Percentiles rank a stretch among this genome's conserved stretches.
Evolutionary conservation across 2,888 invertebrate genomes (phyloP).

Genomic region (Luperina nickerlii): DNA sequence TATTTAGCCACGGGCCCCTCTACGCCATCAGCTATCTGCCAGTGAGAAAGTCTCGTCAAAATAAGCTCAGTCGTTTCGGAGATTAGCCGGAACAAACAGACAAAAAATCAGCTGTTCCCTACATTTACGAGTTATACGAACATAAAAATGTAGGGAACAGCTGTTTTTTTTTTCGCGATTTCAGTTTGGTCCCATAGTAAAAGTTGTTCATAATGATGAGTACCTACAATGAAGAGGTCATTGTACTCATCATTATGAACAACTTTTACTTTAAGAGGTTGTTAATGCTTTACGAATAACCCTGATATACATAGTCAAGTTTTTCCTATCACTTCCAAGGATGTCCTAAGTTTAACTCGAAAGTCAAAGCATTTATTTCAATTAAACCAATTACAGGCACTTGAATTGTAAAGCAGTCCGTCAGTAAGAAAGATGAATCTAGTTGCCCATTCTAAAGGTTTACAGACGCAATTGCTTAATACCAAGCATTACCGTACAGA

Average conservation of each 20-base stretch:
- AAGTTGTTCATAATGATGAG: no score
- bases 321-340: not conserved
- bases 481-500: conserved; percentile 9
- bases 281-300: no score
- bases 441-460: not conserved
- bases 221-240: no score
- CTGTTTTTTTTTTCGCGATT: no score
- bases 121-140: no score
- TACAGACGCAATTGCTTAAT: conserved; percentile 15
- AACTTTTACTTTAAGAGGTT: no score
- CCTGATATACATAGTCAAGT: not conserved
- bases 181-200: no score
- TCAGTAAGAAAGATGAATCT: not conserved
- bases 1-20: no score
- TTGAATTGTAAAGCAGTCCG: not conserved
- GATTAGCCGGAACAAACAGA: not conserved
- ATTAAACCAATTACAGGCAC: not conserved
- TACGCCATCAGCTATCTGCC: not conserved
- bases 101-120: no score
- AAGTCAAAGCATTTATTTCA: not conserved
- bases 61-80: not conserved
- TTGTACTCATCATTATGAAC: no score
- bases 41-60: not conserved
- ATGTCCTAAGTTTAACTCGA: not conserved
- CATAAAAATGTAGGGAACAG: no score